phyloP scores from a whole-genome alignment of 1,140 invertebrate species.

The Heliconius himera region DNA sequence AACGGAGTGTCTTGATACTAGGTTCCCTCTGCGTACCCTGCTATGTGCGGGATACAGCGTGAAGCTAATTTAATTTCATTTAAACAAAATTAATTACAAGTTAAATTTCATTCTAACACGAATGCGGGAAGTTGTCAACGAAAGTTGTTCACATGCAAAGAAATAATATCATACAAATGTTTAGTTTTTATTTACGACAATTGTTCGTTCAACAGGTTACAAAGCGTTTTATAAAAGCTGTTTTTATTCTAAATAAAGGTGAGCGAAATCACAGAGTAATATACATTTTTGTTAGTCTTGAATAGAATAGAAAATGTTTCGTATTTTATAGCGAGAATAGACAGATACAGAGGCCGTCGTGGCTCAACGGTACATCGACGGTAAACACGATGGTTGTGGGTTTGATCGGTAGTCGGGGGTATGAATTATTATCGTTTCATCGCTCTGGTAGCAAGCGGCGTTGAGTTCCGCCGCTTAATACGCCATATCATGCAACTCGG shows the following conservation, averaged over 20 bases:
- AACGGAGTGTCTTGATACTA: not conserved
- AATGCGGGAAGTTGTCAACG: not conserved
- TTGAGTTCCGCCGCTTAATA: too few relatives aligned
- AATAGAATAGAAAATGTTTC: not conserved
- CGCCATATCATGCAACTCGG: too few relatives aligned
- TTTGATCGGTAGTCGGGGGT: not conserved
- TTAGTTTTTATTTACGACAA: constrained; percentile 1
- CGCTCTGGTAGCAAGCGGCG: not conserved
- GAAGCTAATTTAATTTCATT: not conserved
- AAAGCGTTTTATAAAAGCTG: not conserved
- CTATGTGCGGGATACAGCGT: too few relatives aligned
- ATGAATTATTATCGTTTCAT: not conserved
- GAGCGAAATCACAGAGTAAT: not conserved
- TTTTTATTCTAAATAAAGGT: constrained; percentile 9
- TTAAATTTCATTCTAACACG: not conserved
- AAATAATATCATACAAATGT: not conserved
- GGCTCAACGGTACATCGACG: too few relatives aligned
- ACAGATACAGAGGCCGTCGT: not conserved
- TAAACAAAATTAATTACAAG: not conserved
- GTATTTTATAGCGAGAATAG: not conserved
- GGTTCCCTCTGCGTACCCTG: not conserved
- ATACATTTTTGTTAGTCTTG: constrained; percentile 1
- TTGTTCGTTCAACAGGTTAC: constrained; percentile 8
- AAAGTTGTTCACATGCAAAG: not conserved
- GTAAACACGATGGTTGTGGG: not conserved